Percentiles rank a stretch among this genome's conserved stretches.
Conservation (phyloP, 2,113 vertebrate genomes). For the Ifrita kowaldi region DNA sequence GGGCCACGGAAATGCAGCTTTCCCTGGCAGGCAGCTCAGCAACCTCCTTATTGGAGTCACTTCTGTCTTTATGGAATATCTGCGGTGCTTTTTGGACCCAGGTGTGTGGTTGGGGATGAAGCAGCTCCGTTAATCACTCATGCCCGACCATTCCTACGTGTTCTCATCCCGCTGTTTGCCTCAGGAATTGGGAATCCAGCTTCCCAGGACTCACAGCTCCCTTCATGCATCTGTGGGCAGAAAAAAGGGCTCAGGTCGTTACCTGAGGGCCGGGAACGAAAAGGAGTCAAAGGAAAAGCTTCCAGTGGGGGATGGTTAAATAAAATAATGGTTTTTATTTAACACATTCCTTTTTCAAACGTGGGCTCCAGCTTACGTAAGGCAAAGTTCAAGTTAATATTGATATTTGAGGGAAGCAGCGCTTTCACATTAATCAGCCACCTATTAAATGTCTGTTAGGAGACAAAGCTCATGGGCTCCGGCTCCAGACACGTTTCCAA, state of each 20-base stretch:
- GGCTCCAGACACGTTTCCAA: conserved; percentile 49
- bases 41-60: background rate
- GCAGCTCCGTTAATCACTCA: background rate
- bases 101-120: background rate
- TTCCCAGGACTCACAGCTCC: background rate
- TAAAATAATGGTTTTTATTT: conserved; percentile 15
- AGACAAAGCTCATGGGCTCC: conserved; percentile 14
- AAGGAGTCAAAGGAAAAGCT: background rate
- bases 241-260: background rate
- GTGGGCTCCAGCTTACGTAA: conserved; percentile 33
- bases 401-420: conserved; percentile 51
- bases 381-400: conserved; percentile 63
- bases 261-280: background rate
- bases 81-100: background rate
- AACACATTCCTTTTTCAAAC: conserved; percentile 42
- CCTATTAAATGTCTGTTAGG: conserved; percentile 44
- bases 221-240: background rate
- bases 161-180: background rate
- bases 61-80: background rate
- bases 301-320: background rate
- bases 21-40: background rate
- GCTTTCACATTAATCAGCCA: conserved; percentile 54
- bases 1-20: background rate
- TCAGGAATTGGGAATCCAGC: background rate
- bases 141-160: background rate